Evolutionary conservation across 2,113 vertebrate species (phyloP).

Genomic region (Chionodraco myersi): DNA sequence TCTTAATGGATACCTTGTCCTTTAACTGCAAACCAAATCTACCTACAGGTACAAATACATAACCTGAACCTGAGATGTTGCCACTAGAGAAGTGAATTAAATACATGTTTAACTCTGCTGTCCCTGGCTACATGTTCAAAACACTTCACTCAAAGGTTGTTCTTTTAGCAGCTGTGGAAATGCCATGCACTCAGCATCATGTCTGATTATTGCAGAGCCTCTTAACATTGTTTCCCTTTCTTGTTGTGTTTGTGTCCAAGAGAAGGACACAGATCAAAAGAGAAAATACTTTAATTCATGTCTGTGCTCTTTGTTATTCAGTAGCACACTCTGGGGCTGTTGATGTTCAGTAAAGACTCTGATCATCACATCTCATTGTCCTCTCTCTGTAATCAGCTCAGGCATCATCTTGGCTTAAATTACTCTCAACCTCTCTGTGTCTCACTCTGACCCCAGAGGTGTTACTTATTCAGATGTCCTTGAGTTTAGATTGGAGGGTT

Average conservation of each 20-base stretch:
- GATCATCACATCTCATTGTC: conserved; percentile 42
- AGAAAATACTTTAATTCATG: conserved; percentile 43
- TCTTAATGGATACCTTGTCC: too few relatives aligned
- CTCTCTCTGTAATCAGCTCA: conserved; percentile 54
- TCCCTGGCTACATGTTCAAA: background rate
- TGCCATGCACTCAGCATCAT: background rate
- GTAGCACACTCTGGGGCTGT: conserved; percentile 40
- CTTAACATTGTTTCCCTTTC: background rate
- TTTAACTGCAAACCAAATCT: too few relatives aligned
- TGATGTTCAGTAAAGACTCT: conserved; percentile 58
- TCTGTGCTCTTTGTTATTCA: conserved; percentile 39
- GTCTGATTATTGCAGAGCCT: conserved; percentile 4
- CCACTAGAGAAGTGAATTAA: too few relatives aligned
- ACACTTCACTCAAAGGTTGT: background rate
- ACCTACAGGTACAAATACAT: too few relatives aligned
- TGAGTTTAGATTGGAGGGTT: conserved; percentile 5
- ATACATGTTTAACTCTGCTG: too few relatives aligned
- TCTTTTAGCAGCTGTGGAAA: background rate
- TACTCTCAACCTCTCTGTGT: background rate
- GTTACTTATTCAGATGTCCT: conserved; percentile 7
- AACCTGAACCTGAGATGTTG: too few relatives aligned
- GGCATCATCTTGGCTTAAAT: conserved; percentile 46
- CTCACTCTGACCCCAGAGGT: background rate
- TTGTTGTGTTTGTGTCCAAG: conserved; percentile 4
- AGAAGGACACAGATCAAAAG: background rate